Evolutionary conservation across 2,113 vertebrate species (phyloP), one percentile per base, ranked within the genome.

Genomic region (Catharus bicknelli): DNA sequence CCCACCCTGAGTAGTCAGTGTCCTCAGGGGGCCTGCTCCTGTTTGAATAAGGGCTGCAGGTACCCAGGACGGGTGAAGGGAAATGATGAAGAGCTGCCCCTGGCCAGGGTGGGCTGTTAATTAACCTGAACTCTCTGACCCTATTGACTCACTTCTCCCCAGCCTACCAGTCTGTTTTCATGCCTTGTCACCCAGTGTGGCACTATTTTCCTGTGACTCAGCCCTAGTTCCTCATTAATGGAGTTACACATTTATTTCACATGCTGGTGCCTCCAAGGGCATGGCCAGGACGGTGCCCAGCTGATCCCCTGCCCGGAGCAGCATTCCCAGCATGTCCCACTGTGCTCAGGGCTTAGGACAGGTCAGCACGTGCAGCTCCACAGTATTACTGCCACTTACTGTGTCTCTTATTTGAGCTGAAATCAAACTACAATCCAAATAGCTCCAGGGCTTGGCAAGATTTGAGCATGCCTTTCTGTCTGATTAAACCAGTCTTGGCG

Each of bases 191-290:
- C 67, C 36, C 62, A n/a, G 48, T 1, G 0, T 3, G 16, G 48
- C 54, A 6, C 51, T 75, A 1, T 72, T 83, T 95, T 96, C 94
- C 94, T 94, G 88, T 95, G 90, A 96, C 92, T 95, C 95, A 95
- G 61, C 68, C 27, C 88, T 45, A 69, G 73, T 83, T 96, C 94
- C 95, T 95, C 91, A 74, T 97, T 90, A 94, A 78, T 13, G 2
- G 40, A 55, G 55, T 94, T 85, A 83, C 85, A 45, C 68, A 72
- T 83, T 80, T 27, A 74, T 85, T 93, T 88, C 61, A 67, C 85
- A 57, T 30, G 26, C 30, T 0, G 0, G 13, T 77, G 61, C 20
- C 53, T 29, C 63, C 5, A 2, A 26, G 57, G 73, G 43, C 16
- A 0, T 16, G 59, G 47, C 0, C 0, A 3, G 45, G 48, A 76